phyloP scores from a whole-genome alignment of 2,797 vertebrate genomes.

The Myripristis jacobus region DNA sequence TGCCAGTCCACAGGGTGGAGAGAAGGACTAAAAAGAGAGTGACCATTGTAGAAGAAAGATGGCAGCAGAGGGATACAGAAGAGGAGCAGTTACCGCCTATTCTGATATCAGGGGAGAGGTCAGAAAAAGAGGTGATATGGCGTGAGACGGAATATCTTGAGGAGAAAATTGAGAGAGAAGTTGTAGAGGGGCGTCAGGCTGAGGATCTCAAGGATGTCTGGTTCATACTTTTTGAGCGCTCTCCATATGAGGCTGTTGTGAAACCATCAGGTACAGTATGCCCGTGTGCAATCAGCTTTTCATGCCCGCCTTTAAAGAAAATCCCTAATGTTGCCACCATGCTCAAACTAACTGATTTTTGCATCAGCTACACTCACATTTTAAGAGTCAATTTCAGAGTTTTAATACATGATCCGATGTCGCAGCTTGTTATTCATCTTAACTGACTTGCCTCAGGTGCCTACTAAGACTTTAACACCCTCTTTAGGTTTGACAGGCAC shows the following conservation, averaged over 20 bases:
- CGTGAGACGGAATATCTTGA: constrained; percentile 25
- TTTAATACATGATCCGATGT: neutral
- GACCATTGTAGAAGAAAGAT: constrained; percentile 48
- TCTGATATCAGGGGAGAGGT: constrained; percentile 18
- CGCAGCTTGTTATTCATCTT: neutral
- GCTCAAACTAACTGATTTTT: neutral
- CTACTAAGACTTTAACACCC: too few species aligned
- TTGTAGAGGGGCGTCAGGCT: constrained; percentile 13
- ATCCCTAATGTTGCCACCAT: too few species aligned
- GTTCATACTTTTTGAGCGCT: constrained; percentile 72
- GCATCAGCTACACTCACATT: neutral
- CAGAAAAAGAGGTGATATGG: constrained; percentile 24
- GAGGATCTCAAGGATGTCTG: constrained; percentile 64
- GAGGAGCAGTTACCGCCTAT: neutral
- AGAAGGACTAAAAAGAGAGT: constrained; percentile 41
- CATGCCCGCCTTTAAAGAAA: neutral
- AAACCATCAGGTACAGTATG: constrained; percentile 75
- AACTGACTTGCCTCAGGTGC: neutral
- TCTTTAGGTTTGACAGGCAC: too few species aligned
- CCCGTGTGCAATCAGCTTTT: constrained; percentile 9
- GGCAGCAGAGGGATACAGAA: constrained; percentile 12
- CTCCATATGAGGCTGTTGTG: constrained; percentile 52
- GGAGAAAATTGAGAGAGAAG: constrained; percentile 13
- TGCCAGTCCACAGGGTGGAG: constrained; percentile 44
- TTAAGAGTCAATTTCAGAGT: neutral